These are phyloP conservation scores for Salvator merianae DNA, from an alignment of 2,113 vertebrate species.

Conservation along the genomic window DNA sequence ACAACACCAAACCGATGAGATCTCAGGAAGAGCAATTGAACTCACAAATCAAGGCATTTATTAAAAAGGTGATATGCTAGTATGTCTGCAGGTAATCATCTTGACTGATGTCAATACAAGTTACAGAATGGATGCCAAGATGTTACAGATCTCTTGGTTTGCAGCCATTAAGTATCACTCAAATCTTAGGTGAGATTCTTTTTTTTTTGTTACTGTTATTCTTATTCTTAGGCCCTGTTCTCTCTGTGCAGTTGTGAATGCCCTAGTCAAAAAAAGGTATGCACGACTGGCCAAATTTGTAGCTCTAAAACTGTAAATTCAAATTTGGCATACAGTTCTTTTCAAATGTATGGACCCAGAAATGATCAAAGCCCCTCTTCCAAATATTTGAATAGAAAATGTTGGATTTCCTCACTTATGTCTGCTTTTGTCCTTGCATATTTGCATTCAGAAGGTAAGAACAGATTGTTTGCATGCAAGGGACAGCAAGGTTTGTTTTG, in stretches of 20 bases:
- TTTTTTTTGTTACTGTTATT: no score
- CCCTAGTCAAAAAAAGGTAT: no score
- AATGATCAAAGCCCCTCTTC: not conserved
- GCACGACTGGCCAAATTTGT: no score
- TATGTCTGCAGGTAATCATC: slow-evolving; percentile 11
- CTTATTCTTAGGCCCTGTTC: no score
- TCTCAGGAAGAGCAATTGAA: no score
- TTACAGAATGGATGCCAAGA: not conserved
- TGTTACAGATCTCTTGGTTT: slow-evolving; percentile 3
- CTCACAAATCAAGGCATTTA: no score
- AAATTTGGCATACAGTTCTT: not conserved
- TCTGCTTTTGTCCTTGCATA: not conserved
- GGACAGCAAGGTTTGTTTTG: no score
- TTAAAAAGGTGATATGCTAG: no score
- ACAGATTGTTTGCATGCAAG: no score
- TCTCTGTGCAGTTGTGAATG: no score
- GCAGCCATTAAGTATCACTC: not conserved
- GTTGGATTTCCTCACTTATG: not conserved
- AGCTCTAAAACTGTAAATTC: no score
- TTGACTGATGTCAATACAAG: not conserved
- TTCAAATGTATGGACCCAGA: not conserved
- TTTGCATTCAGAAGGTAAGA: not conserved
- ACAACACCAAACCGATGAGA: no score
- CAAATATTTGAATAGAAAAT: not conserved
- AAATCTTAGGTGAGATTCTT: not conserved